phyloP scores from a whole-genome alignment of 2,888 invertebrate genomes.

The Lissonota sp. region DNA sequence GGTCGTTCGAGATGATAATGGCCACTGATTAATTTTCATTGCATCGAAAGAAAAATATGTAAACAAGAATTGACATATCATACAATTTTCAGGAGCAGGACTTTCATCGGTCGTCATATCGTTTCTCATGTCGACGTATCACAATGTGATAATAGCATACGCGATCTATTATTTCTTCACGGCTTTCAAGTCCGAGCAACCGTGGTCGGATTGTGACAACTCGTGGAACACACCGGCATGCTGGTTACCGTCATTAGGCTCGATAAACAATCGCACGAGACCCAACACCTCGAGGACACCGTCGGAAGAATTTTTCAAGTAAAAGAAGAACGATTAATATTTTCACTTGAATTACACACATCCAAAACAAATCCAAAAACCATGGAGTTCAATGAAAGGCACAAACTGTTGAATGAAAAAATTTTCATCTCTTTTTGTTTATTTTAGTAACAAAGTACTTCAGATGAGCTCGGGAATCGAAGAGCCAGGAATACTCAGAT shows the following conservation, averaged over 20 bases:
- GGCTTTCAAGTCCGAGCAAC: slow-evolving; percentile 93
- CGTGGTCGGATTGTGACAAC: slow-evolving; percentile 95
- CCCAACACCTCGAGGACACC: slow-evolving; percentile 92
- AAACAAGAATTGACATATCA: too few relatives aligned
- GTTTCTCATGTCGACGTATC: slow-evolving; percentile 97
- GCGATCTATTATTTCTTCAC: slow-evolving; percentile 97
- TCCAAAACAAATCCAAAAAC: too few relatives aligned
- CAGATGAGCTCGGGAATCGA: slow-evolving; percentile 94
- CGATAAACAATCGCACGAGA: slow-evolving; percentile 86
- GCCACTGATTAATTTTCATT: too few relatives aligned
- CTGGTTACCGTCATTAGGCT: slow-evolving; percentile 89
- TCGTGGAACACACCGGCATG: slow-evolving; percentile 93
- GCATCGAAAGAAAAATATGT: too few relatives aligned
- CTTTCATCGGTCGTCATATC: slow-evolving; percentile 97
- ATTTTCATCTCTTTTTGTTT: slow-evolving; percentile 16
- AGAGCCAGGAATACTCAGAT: slow-evolving; percentile 91
- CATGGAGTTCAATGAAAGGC: too few relatives aligned
- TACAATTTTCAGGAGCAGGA: slow-evolving; percentile 90
- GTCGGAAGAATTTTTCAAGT: slow-evolving; percentile 97
- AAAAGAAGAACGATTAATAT: slow-evolving; percentile 76
- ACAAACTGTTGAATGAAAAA: not conserved
- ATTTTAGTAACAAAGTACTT: slow-evolving; percentile 92
- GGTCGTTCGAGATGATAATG: too few relatives aligned
- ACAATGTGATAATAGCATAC: slow-evolving; percentile 97
- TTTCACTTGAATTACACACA: not conserved